A percentile compares a stretch with the other conserved stretches of the same genome.
Conservation (phyloP, 2,113 vertebrate species). For the Dipodomys spectabilis region DNA sequence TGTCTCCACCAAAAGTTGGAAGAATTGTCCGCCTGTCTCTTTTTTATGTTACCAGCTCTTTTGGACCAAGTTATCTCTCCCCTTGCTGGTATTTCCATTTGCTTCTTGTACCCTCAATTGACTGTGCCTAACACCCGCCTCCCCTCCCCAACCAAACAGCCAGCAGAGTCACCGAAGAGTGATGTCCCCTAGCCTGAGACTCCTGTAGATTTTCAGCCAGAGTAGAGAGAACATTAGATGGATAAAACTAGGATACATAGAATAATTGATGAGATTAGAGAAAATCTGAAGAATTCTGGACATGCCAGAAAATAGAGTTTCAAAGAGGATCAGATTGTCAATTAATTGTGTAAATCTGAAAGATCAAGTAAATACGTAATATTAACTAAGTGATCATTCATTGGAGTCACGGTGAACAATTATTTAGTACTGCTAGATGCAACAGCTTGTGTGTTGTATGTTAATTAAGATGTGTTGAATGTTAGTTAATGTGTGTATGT, state of each 20-base stretch:
- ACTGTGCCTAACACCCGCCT: not conserved
- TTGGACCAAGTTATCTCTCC: not conserved
- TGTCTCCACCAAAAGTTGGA: not conserved
- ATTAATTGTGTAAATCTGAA: not conserved
- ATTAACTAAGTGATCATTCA: no score
- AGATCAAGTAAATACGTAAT: no score
- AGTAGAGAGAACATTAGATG: no score
- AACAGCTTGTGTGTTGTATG: no score
- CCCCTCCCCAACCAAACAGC: not conserved
- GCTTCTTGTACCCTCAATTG: not conserved
- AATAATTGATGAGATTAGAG: not conserved
- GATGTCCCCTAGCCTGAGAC: not conserved
- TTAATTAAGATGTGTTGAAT: no score
- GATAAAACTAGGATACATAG: not conserved
- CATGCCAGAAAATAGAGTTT: not conserved
- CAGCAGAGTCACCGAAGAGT: not conserved
- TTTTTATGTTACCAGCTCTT: not conserved
- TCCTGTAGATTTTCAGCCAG: no score
- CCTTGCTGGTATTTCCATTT: not conserved
- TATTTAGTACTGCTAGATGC: no score
- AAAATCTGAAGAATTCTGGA: not conserved
- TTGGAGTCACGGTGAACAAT: no score
- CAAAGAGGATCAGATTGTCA: not conserved
- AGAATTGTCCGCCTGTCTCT: not conserved
- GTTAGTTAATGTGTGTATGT: no score